phyloP scores from a whole-genome alignment of 2,113 vertebrate species.

The Phodopus roborovskii region DNA sequence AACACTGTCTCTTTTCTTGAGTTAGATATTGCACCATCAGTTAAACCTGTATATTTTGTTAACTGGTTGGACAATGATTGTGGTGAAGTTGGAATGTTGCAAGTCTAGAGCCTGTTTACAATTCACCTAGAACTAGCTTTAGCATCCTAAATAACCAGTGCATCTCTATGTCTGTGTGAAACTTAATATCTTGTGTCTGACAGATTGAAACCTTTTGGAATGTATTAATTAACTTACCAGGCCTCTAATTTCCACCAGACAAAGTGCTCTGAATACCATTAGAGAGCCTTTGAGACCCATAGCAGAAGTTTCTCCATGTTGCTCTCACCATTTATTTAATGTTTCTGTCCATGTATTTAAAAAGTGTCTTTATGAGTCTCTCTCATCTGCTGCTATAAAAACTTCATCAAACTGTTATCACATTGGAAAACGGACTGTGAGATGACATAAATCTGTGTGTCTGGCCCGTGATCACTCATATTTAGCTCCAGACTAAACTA shows the following conservation, averaged over 20 bases:
- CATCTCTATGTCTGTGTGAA: background rate
- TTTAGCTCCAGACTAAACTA: background rate
- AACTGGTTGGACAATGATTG: too few species aligned
- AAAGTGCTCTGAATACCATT: background rate
- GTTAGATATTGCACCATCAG: background rate
- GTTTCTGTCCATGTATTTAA: background rate
- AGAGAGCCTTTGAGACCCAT: background rate
- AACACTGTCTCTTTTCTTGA: background rate
- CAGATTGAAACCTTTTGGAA: background rate
- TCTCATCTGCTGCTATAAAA: background rate
- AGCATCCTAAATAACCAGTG: background rate
- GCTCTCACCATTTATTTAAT: background rate
- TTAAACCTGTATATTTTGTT: background rate
- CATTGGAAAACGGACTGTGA: background rate
- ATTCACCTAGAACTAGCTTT: background rate
- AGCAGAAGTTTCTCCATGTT: background rate
- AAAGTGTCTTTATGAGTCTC: background rate
- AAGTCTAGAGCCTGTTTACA: background rate
- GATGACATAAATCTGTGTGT: too few species aligned
- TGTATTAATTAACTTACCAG: background rate
- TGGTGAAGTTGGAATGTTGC: background rate
- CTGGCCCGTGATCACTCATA: background rate
- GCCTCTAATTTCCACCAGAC: background rate
- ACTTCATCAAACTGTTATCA: background rate
- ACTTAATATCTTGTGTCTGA: background rate